Percentiles rank a stretch among this genome's conserved stretches.
phyloP scores from a whole-genome alignment of 2,113 vertebrate genomes.

The Furnarius figulus region DNA sequence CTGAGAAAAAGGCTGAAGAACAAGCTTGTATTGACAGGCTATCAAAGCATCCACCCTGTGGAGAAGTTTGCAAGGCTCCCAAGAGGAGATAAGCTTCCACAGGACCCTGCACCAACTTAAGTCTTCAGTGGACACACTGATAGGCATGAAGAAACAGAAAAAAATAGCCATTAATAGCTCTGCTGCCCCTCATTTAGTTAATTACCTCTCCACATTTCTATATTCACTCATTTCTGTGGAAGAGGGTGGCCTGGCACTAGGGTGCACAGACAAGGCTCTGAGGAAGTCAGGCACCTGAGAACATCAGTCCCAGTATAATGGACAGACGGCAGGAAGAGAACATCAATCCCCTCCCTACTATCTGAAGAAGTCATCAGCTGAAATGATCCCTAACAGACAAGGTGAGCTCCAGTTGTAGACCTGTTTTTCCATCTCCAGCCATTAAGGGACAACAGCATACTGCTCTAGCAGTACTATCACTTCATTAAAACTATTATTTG shows the following conservation, averaged over 20 bases:
- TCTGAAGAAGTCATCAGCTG: background rate
- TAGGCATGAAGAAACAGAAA: background rate
- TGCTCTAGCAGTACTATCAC: background rate
- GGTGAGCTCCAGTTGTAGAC: background rate
- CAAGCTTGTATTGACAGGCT: background rate
- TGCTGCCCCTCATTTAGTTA: background rate
- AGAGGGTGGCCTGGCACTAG: background rate
- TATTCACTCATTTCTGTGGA: background rate
- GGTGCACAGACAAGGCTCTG: background rate
- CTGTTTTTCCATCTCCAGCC: background rate
- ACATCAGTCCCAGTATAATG: accelerated
- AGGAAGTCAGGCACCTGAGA: accelerated
- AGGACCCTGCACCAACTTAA: background rate
- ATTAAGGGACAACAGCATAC: background rate
- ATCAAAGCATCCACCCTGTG: background rate
- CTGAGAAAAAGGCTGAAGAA: background rate
- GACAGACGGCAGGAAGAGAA: background rate
- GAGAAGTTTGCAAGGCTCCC: background rate
- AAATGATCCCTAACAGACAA: background rate
- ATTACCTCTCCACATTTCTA: background rate
- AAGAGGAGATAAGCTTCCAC: background rate
- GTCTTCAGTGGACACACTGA: accelerated
- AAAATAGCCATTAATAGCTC: background rate
- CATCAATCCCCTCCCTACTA: background rate
- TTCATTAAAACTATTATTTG: background rate